These are phyloP conservation scores for Channallabes apus DNA, from an alignment of 2,797 vertebrate species.

Conservation along the genomic window DNA sequence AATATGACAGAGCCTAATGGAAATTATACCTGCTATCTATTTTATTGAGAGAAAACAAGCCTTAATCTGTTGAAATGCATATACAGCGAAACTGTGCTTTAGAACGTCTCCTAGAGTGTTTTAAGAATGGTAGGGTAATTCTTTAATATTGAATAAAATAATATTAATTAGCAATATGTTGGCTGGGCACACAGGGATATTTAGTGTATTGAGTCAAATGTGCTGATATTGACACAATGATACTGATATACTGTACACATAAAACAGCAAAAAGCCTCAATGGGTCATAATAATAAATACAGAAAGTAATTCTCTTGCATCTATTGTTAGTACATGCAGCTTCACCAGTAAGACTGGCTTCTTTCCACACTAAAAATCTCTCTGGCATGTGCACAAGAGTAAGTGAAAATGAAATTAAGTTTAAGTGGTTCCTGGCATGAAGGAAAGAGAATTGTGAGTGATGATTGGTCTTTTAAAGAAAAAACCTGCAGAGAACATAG, in stretches of 20 bases:
- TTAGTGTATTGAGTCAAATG: neutral
- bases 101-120: neutral
- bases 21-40: constrained; percentile 21
- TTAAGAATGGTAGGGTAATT: neutral
- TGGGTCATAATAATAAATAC: neutral
- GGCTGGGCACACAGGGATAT: neutral
- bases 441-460: constrained; percentile 14
- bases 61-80: constrained; percentile 8
- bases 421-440: constrained; percentile 53
- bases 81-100: neutral
- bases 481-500: constrained; percentile 15
- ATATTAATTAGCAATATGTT: neutral
- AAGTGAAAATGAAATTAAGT: constrained; percentile 54
- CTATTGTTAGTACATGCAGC: constrained; percentile 9
- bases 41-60: constrained; percentile 6
- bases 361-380: constrained; percentile 10
- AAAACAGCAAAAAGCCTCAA: neutral
- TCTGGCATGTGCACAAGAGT: constrained; percentile 41
- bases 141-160: neutral
- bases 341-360: constrained; percentile 18
- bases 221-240: neutral
- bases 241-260: neutral
- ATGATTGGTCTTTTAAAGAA: constrained; percentile 29
- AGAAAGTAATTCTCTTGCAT: constrained; percentile 1
- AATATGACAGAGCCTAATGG: neutral